phyloP scores from a whole-genome alignment of 2,888 invertebrate genomes.

The Meteorus cinctellus region DNA sequence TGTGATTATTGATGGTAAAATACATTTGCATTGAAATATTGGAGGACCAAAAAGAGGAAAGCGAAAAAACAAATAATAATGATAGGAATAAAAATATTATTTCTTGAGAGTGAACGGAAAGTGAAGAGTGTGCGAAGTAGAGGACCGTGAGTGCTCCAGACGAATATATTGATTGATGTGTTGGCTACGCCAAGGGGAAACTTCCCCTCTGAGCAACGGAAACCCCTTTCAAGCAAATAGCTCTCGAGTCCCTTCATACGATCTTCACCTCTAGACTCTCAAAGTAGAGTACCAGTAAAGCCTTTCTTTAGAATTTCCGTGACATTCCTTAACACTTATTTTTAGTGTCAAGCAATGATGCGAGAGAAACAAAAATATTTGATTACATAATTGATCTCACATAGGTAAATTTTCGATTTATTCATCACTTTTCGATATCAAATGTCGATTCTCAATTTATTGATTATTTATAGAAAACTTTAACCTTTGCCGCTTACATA shows the following conservation, averaged over 20 bases:
- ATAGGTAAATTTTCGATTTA: neutral
- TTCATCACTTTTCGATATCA: neutral
- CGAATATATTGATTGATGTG: constrained; percentile 52
- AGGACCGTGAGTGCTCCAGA: constrained; percentile 41
- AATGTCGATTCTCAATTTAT: neutral
- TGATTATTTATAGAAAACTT: neutral
- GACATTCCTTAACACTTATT: constrained; percentile 8
- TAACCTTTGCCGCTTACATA: neutral
- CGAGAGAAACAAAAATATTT: neutral
- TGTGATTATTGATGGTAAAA: too few relatives aligned
- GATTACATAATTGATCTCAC: neutral
- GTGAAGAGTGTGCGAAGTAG: constrained; percentile 2
- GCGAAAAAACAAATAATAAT: neutral
- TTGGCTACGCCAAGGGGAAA: constrained; percentile 38
- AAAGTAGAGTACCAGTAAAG: constrained; percentile 34
- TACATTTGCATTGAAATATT: neutral
- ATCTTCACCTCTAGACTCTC: constrained; percentile 39
- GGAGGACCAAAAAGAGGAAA: neutral
- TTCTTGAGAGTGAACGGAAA: constrained; percentile 12
- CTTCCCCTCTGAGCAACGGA: constrained; percentile 32
- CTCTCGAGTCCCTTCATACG: constrained; percentile 35
- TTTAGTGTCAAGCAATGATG: neutral
- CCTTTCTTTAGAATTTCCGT: constrained; percentile 22
- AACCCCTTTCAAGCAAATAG: constrained; percentile 48
- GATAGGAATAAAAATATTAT: constrained; percentile 23